Evolutionary conservation across 2,797 vertebrate species (phyloP), one percentile per base, ranked within the genome.

Genomic region (Spondyliosoma cantharus): DNA sequence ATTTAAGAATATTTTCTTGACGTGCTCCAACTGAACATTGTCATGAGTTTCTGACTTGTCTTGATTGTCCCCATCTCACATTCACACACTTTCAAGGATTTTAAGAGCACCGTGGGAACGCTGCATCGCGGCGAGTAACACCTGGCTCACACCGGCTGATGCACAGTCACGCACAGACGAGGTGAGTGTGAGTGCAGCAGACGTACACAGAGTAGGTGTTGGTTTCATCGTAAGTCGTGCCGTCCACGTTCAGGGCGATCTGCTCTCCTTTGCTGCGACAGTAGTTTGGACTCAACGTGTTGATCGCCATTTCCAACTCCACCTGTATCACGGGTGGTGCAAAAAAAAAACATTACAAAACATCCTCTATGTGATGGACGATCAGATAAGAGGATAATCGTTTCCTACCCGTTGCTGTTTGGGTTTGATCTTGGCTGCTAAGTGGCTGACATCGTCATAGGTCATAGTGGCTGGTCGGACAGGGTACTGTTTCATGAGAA

Each of bases 191-290:
- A 37, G 37, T 37, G 37, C 3, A 32, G 27, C 0, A 17, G 5
- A 96, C 97, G 57, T 94, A 99, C 98, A 91, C 90, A 68, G 97
- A 96, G 77, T 96, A 99, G 0, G 97, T 98, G 93, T 91, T 99
- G 52, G 93, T 95, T 86, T 99, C 98, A 0, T 99, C 98, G 0
- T 93, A 91, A 1, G 93, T 88, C 0, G 96, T 93, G 15, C 98
- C 98, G 0, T 99, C 98, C 70, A 99, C 98, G 0, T 99, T 99
- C 78, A 99, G 93, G 0, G 98, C 97, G 0, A 99, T 99, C 92
- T 99, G 98, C 76, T 99, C 98, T 76, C 98, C 98, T 93, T 98
- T 99, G 90, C 98, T 99, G 86, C 96, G 96, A 80, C 97, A 98
- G 88, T 99, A 99, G 92, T 99, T 99, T 5, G 98, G 97, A 81